Evolutionary conservation across 2,797 vertebrate genomes (phyloP).

Genomic region (Aselliscus stoliczkanus): DNA sequence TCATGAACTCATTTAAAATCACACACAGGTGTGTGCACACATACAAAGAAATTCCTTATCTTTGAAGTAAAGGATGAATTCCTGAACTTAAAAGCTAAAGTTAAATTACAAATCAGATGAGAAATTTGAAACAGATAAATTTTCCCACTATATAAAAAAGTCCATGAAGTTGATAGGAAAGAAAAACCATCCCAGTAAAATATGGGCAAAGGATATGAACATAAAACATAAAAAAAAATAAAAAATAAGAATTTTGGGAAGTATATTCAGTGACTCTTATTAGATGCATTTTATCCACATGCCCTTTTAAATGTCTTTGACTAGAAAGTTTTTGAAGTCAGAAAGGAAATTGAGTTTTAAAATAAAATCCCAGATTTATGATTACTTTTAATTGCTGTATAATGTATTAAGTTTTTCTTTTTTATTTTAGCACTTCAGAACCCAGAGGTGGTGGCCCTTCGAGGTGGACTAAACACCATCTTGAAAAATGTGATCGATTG

Average conservation of each 20-base stretch:
- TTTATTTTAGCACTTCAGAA: conserved; percentile 93
- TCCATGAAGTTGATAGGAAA: not conserved
- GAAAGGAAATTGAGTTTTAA: conserved; percentile 29
- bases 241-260: not conserved
- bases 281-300: not conserved
- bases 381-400: conserved; percentile 30
- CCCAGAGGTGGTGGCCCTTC: conserved; percentile 95
- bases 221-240: not conserved
- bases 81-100: not conserved
- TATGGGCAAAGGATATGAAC: not conserved
- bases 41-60: not conserved
- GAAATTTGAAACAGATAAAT: not conserved
- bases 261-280: not conserved
- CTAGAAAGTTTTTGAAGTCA: conserved; percentile 28
- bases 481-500: conserved; percentile 98
- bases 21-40: not conserved
- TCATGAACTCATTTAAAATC: not conserved
- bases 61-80: not conserved
- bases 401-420: conserved; percentile 48
- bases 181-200: not conserved
- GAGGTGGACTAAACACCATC: conserved; percentile 97
- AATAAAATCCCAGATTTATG: not conserved
- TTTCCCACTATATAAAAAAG: not conserved
- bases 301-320: not conserved
- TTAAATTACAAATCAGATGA: not conserved